These are phyloP conservation scores for Copidosoma floridanum DNA, from an alignment of 1,140 invertebrate species.

Conservation along the genomic window DNA sequence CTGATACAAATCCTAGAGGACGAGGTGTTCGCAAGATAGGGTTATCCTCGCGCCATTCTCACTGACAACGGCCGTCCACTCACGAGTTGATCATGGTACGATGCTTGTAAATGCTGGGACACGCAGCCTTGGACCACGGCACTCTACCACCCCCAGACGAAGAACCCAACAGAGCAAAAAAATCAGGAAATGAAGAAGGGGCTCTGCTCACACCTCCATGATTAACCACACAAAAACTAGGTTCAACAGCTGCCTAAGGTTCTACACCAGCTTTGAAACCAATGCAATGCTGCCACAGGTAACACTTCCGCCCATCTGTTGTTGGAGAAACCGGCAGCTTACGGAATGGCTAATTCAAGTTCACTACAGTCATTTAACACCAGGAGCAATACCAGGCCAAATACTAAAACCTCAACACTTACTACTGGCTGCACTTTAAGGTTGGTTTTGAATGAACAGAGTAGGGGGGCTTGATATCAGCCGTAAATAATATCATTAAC, in stretches of 20 bases:
- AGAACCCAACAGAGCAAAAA: slow-evolving; percentile 35
- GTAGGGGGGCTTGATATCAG: too few species aligned
- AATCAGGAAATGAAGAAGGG: slow-evolving; percentile 37
- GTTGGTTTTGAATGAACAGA: too few species aligned
- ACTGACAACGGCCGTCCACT: slow-evolving; percentile 38
- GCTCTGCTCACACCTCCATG: slow-evolving; percentile 17
- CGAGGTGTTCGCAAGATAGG: slow-evolving; percentile 36
- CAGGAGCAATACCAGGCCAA: background rate
- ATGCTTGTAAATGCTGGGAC: slow-evolving; percentile 13
- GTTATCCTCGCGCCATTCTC: slow-evolving; percentile 30
- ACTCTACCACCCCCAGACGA: slow-evolving; percentile 37
- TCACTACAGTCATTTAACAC: background rate
- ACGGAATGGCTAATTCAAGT: background rate
- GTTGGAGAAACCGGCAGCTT: background rate
- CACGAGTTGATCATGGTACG: background rate
- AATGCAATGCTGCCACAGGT: slow-evolving; percentile 29
- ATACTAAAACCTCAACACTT: too few species aligned
- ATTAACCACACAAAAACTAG: slow-evolving; percentile 22
- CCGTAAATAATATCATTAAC: too few species aligned
- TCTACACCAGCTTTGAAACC: slow-evolving; percentile 20
- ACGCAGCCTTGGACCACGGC: slow-evolving; percentile 26
- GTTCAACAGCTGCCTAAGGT: slow-evolving; percentile 12
- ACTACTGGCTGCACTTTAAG: too few species aligned
- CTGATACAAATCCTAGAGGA: slow-evolving; percentile 24
- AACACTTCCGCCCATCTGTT: slow-evolving; percentile 16